Base-by-base conservation (phyloP, 2,888 invertebrate species). In the Criorhina ranunculi region DNA sequence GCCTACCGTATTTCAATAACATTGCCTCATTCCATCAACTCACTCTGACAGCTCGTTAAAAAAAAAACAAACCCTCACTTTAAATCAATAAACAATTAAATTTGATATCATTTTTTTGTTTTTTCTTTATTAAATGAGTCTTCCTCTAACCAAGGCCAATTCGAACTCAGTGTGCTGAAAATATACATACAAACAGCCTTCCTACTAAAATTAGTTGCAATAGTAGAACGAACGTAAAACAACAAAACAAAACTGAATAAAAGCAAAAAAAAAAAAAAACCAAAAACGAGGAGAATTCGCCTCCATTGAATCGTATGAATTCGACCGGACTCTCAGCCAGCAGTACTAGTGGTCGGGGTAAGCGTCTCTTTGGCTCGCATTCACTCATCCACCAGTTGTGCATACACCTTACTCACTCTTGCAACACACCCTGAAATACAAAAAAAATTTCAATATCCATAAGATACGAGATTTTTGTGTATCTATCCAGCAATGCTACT, bases 261-360 rank as follows among this genome's bases (percentile, higher is more conserved):
- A 35, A 55, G 24, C 1, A 46, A 12, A 15, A 66, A 49, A 55
- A 24, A 53, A 29, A 46, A 55, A 29, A 60, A 67, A 70, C 33
- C 11, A 70, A 67, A 40, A 24, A 76, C 19, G 62, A 78, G 60
- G 42, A 81, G 49, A 81, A 70, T 62, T 83, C 60, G 73, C 83
- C 83, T 83, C 83, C 83, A 83, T 83, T 83, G 83, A 83, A 83
- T 75, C 70, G 62, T 40, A 51, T 57, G 44, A 73, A 75, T 78
- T 42, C 42, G 31, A 53, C 33, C 55, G 37, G 53, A 60, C 73
- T 15, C 66, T n/a, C n/a, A n/a, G n/a, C n/a, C n/a, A n/a, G n/a
- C n/a, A 60, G 37, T 29, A 33, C 46, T 59, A 80, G 75, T 85
- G 76, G 79, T 55, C 59, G 75, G 80, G 79, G 79, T 85, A 80